Base-by-base conservation (phyloP, 1,140 invertebrate species). In the Macrobrachium nipponense region DNA sequence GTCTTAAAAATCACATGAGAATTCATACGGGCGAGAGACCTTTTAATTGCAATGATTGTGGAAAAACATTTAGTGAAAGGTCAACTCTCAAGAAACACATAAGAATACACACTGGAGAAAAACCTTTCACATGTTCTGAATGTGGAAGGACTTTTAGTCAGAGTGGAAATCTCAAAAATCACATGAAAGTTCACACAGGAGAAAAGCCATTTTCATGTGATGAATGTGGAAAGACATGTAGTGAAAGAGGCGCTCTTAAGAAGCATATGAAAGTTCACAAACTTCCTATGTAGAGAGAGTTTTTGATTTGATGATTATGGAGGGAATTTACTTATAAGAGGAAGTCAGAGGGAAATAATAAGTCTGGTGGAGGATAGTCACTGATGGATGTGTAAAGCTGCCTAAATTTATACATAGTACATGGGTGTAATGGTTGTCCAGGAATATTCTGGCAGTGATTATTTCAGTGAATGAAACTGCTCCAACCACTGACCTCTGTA, bases 1-100 rank as follows among this genome's bases (percentile, higher is more conserved):
- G 15, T 59, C 73, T 76, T 10, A 20, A 20, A 58, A 6, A 58
- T 20, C 73, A 76, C 51, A 51, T 10, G 6, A 76, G 44, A 76
- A 58, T 76, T 76, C 73, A 76, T 43, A 76, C 36, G 3, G 73
- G 44, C 7, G 44, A 76, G 7, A 76, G 23, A 51, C 73, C 73
- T 1, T 76, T n/a, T 51, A n/a, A 20, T 2, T 76, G 73, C 51
- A 10, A 14, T 20, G 36, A 58, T 17, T 76, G 73, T 51, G 18
- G 51, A 23, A 76, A 59, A 76, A 58, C 17, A 20, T 76, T 76
- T 76, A 76, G n/a, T n/a, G 36, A 76, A n/a, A 76, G 44, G n/a
- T 20, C 43, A 14, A 76, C 14, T 51, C 51, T 76, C 17, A 58
- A 43, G 18, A 58, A n/a, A 20, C 73, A 76, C 51, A 23, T 58